Evolutionary conservation across 2,113 vertebrate genomes (phyloP).

Genomic region (Columbina picui): DNA sequence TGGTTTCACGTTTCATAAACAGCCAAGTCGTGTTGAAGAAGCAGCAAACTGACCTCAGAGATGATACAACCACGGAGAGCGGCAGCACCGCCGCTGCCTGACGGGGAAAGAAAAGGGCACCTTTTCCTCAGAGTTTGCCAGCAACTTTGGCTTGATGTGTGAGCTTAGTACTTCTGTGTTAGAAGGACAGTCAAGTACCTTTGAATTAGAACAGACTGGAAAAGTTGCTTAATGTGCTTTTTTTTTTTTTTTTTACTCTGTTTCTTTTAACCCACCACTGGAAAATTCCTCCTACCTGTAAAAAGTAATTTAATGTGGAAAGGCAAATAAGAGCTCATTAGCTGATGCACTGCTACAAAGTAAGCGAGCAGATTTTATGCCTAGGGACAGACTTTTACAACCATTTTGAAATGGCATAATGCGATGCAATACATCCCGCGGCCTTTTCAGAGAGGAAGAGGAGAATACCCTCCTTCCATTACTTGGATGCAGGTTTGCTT

Average conservation of each 20-base stretch:
- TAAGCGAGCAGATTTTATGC: slow-evolving; percentile 26
- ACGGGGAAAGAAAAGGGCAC: slow-evolving; percentile 51
- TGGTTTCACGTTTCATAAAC: slow-evolving; percentile 65
- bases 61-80: slow-evolving; percentile 30
- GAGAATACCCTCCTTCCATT: not conserved
- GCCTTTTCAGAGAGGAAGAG: not conserved
- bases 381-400: slow-evolving; percentile 23
- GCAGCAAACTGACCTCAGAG: slow-evolving; percentile 53
- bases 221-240: slow-evolving; percentile 32
- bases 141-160: slow-evolving; percentile 50
- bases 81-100: not conserved
- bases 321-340: slow-evolving; percentile 60
- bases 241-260: not conserved
- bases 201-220: slow-evolving; percentile 28
- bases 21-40: slow-evolving; percentile 63
- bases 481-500: not conserved
- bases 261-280: slow-evolving; percentile 31
- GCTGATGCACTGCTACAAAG: slow-evolving; percentile 17
- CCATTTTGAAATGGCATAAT: slow-evolving; percentile 23
- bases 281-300: slow-evolving; percentile 46
- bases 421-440: not conserved
- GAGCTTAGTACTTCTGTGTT: not conserved
- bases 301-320: slow-evolving; percentile 37
- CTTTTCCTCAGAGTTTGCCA: slow-evolving; percentile 44
- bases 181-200: not conserved